phyloP scores from a whole-genome alignment of 2,797 vertebrate species.

The Tympanoctomys barrerae region DNA sequence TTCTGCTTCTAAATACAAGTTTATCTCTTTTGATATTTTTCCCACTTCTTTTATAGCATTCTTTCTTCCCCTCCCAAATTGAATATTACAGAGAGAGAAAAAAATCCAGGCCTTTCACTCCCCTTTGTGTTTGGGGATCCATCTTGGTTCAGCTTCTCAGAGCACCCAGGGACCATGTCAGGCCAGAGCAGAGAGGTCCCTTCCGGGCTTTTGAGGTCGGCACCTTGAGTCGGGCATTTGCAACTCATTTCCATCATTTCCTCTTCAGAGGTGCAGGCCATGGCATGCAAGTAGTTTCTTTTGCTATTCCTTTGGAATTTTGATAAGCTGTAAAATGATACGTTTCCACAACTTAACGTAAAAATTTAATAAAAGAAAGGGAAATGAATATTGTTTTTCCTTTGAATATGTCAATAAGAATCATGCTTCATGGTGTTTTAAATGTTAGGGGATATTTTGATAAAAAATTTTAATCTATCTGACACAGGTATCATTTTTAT shows the following conservation, averaged over 20 bases:
- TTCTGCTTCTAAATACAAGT: not conserved
- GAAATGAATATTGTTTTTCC: conserved; percentile 85
- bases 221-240: conserved; percentile 77
- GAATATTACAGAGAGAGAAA: not conserved
- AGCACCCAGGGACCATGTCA: not conserved
- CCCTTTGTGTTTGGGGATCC: not conserved
- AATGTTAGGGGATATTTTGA: conserved; percentile 78
- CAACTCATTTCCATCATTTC: conserved; percentile 74
- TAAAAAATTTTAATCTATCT: conserved; percentile 81
- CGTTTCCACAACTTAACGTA: conserved; percentile 73
- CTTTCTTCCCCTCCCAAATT: not conserved
- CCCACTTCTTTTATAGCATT: not conserved
- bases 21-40: conserved; percentile 15
- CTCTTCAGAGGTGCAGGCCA: conserved; percentile 63
- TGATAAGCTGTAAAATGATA: conserved; percentile 87
- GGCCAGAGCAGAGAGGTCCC: conserved; percentile 25
- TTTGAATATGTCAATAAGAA: conserved; percentile 82
- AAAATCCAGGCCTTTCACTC: not conserved
- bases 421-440: conserved; percentile 79
- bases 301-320: conserved; percentile 77
- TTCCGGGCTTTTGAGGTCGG: conserved; percentile 29
- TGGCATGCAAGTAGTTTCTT: conserved; percentile 48
- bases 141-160: not conserved
- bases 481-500: conserved; percentile 73
- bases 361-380: conserved; percentile 87